Evolutionary conservation across 2,888 invertebrate species (phyloP).

Genomic region (Selenia dentaria): DNA sequence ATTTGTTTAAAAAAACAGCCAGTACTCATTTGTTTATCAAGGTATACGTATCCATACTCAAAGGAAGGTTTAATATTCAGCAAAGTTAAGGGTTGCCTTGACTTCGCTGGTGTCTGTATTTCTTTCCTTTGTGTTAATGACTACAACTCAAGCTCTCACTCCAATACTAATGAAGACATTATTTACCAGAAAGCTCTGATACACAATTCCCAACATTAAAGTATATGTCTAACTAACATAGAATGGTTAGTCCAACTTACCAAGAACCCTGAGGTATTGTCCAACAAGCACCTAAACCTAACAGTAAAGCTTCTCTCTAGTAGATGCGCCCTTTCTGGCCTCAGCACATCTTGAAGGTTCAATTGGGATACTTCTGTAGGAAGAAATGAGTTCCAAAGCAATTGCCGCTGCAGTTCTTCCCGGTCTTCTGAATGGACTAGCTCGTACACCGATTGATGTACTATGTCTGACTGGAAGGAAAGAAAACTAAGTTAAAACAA

Average conservation of each 20-base stretch:
- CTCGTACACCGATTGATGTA: conserved; percentile 99
- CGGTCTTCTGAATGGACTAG: conserved; percentile 99
- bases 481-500: conserved; percentile 6
- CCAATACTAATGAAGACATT: too few relatives aligned
- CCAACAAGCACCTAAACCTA: conserved; percentile 98
- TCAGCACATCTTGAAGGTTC: conserved; percentile 94
- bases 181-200: too few relatives aligned
- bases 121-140: too few relatives aligned
- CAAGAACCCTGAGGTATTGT: conserved; percentile 99
- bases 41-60: too few relatives aligned
- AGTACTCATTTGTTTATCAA: too few relatives aligned
- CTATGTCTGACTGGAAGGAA: conserved; percentile 97
- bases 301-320: conserved; percentile 99
- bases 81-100: too few relatives aligned
- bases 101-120: too few relatives aligned
- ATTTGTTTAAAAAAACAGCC: too few relatives aligned
- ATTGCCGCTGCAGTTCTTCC: conserved; percentile 97
- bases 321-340: conserved; percentile 94
- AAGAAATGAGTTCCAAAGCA: conserved; percentile 97
- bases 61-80: too few relatives aligned
- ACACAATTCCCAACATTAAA: too few relatives aligned
- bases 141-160: too few relatives aligned
- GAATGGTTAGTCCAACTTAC: conserved; percentile 88
- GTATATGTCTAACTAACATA: too few relatives aligned
- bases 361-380: conserved; percentile 90